Base-by-base conservation (phyloP, 2,888 invertebrate genomes). In the Euplexia lucipara region DNA sequence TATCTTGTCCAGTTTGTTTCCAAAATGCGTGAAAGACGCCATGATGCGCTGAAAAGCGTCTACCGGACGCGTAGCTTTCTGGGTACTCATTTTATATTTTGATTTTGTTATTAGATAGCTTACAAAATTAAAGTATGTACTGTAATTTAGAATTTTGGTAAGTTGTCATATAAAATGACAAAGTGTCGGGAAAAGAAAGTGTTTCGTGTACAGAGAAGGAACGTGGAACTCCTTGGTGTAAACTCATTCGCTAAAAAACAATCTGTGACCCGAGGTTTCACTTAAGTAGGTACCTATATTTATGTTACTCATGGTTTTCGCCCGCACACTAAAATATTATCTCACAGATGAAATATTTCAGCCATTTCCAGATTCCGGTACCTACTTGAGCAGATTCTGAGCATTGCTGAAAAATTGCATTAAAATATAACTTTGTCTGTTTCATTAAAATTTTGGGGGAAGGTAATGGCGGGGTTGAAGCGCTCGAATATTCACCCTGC, bases 1-100 rank as follows among this genome's bases (percentile, higher is more conserved):
- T 58, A 93, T 68, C 64, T 90, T 91, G 45, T 92, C 92, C 8
- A 93, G 60, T 71, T 92, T 93, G 54, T 75, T 90, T 73, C 92
- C 93, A 51, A 92, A 91, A 53, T 88, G 83, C 58, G 87, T 89
- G 60, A 92, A 88, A 0, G 90, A 84, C 20, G 72, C 81, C 75
- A 91, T 78, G 26, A 93, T 83, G 3, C 83, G 85, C 42, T 92
- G 88, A 34, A 91, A 76, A 1, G 86, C 81, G 37, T 89, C 88
- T 12, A 81, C 59, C 0, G 85, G 82, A n/a, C 84, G 86, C n/a
- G n/a, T n/a, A 6, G 77, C 45, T 61, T 77, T 85, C 32, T 82
- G 82, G 48, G 84, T 22, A 26, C 83, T 72, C 89, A 88, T 87
- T 65, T 59, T 72, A 8, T 3, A 37, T 45, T 58, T 7, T 1